These are phyloP conservation scores for Alcis repandata DNA, from an alignment of 2,888 invertebrate species.

Conservation along the genomic window DNA sequence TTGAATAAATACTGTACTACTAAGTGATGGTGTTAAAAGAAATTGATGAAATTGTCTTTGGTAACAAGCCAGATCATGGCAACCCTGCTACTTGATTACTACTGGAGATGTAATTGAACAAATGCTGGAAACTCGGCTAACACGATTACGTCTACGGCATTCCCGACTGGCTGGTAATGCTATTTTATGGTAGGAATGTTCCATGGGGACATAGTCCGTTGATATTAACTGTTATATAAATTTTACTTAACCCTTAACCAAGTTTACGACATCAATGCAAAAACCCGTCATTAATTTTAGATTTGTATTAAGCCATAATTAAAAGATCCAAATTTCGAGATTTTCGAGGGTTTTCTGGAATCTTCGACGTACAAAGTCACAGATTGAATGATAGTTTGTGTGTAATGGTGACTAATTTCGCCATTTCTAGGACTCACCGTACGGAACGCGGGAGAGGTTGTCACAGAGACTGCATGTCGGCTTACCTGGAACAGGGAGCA, in stretches of 20 bases:
- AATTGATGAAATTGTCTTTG: not conserved
- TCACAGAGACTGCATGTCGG: conserved; percentile 71
- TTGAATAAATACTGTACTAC: no score
- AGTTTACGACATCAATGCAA: no score
- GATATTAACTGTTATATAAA: no score
- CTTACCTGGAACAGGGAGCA: conserved; percentile 77
- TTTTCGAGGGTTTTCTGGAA: no score
- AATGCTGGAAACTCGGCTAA: conserved; percentile 76
- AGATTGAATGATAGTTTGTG: conserved; percentile 13
- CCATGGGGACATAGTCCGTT: not conserved
- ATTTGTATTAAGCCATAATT: no score
- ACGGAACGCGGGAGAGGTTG: conserved; percentile 59
- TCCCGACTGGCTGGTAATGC: conserved; percentile 36
- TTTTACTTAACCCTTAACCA: no score
- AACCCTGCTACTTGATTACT: conserved; percentile 68
- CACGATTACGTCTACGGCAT: conserved; percentile 68
- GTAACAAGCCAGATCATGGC: conserved; percentile 1
- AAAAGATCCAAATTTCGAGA: no score
- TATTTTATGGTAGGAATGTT: conserved; percentile 54
- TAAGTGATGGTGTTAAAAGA: no score
- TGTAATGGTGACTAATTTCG: conserved; percentile 12
- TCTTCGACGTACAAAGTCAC: not conserved
- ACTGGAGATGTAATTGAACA: conserved; percentile 79
- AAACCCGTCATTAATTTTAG: no score
- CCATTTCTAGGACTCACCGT: conserved; percentile 68